Conservation (phyloP, 2,888 invertebrate genomes). For the Morpho achilles region DNA sequence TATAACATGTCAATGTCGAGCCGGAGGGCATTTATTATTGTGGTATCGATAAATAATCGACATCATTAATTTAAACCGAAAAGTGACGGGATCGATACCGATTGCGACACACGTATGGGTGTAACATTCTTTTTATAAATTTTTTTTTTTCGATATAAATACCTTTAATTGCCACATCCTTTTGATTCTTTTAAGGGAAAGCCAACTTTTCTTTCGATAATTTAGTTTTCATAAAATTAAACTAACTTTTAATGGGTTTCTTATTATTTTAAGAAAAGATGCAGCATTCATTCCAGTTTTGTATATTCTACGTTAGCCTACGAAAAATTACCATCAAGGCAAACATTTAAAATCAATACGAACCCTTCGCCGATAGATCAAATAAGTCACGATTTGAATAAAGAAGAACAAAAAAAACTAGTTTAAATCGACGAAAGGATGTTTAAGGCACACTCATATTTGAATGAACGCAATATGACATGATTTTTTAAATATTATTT, state of each 20-base stretch:
- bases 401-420: conserved; percentile 46
- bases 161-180: no score
- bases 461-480: not conserved
- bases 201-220: not conserved
- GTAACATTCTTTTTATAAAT: no score
- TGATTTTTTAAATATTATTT: no score
- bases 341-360: conserved; percentile 73
- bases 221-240: conserved; percentile 5
- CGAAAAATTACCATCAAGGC: conserved; percentile 60
- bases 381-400: conserved; percentile 62
- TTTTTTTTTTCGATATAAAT: no score
- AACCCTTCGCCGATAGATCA: conserved; percentile 67
- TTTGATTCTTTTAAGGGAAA: no score
- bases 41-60: conserved; percentile 15
- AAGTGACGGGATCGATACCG: conserved; percentile 6
- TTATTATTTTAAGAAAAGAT: conserved; percentile 21
- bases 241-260: conserved; percentile 16
- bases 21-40: conserved; percentile 3
- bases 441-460: not conserved
- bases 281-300: conserved; percentile 6
- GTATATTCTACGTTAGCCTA: conserved; percentile 26
- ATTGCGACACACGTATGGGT: not conserved
- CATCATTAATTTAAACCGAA: conserved; percentile 12
- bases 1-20: conserved; percentile 6
- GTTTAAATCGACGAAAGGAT: conserved; percentile 34